Percentiles rank a stretch among this genome's conserved stretches.
Evolutionary conservation across 2,797 vertebrate species (phyloP).

Genomic region (Triplophysa yarkandensis): DNA sequence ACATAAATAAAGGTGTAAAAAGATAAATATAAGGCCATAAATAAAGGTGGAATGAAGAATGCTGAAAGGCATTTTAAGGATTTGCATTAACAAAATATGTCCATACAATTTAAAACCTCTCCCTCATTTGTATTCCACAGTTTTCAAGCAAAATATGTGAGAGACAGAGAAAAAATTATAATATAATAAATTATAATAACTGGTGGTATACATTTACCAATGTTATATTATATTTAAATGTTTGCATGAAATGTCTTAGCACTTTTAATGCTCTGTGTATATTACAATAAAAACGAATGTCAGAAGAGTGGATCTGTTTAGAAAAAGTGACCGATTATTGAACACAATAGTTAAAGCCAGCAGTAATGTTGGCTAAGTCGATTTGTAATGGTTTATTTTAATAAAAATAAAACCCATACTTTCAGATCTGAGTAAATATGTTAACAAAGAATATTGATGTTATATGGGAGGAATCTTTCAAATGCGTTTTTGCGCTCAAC

Average conservation of each 20-base stretch:
- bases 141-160: no score
- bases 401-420: background rate
- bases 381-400: background rate
- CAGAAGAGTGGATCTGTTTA: background rate
- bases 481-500: background rate
- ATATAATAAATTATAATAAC: no score
- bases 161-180: no score
- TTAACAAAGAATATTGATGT: background rate
- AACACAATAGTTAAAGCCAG: background rate
- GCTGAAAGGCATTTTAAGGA: no score
- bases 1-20: no score
- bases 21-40: no score
- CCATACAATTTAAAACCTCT: no score
- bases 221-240: background rate
- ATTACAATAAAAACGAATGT: background rate
- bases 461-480: background rate
- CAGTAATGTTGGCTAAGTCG: background rate
- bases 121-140: no score
- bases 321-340: background rate
- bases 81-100: no score
- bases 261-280: no score
- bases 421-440: background rate
- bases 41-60: no score
- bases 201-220: background rate
- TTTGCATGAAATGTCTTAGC: background rate